Base-by-base conservation (phyloP, 2,797 vertebrate genomes). In the Amazonetta brasiliensis region DNA sequence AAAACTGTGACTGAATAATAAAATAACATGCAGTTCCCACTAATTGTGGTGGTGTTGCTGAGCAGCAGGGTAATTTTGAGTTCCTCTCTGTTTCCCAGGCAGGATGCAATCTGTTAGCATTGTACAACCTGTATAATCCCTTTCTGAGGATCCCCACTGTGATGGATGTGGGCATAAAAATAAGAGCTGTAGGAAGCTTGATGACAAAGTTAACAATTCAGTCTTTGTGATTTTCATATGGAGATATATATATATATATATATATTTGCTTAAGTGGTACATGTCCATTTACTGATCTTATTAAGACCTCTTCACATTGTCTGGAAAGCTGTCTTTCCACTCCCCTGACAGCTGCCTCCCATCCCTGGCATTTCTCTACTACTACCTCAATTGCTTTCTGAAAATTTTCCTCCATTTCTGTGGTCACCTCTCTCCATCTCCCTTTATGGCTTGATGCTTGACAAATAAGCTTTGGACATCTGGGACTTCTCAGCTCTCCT, bases 61-160 rank as follows among this genome's bases (percentile, higher is more conserved):
- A 90, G 50, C 80, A 89, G 46, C 50, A 46, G 0, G 3, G 3
- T n/a, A n/a, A 66, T 72, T 72, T 56, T 28, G 37, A 87, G 44
- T 18, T 86, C 16, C 26, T 62, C 7, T 0, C 37, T 63, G 6
- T 71, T 86, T 78, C 48, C n/a, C 31, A 81, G 21, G 1, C 11
- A 19, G 30, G 9, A 58, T 22, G 4, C 31, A 8, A 60, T 26
- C 28, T 83, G 64, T n/a, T 56, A 68, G 33, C 10, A 0, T n/a
- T 54, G 50, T 52, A 52, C 25, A 28, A 52, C 50, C 50, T 52
- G 52, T 30, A 54, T 15, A 39, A 1, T 2, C 17, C 25, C 54
- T 33, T n/a, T 54, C 60, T 75, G 20, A 66, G 41, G 28, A 37
- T 8, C 8, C 8, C 9, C 0, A 0, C 13, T 67, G 64, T 0